Evolutionary conservation across 2,113 vertebrate species (phyloP), one percentile per base, ranked within the genome.

Genomic region (Dasypus novemcinctus): DNA sequence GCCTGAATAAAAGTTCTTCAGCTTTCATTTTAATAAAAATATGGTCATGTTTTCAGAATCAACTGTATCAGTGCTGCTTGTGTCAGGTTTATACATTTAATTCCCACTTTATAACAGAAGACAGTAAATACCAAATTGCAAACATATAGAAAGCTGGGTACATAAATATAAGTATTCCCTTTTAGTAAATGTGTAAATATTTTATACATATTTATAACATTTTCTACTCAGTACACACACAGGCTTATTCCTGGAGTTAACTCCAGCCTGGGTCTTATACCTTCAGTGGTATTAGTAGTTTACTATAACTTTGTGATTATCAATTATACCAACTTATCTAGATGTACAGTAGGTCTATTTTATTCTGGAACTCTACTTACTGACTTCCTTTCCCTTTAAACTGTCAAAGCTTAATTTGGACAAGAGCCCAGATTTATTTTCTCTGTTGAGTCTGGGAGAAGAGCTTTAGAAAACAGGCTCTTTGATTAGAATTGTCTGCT

Each of bases 91-190:
- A 41, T 71, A 76, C 25, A 90, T 52, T 82, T 86, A 76, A 84
- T 90, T 83, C 38, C 13, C 49, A 81, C 84, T 93, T 90, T 87
- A 59, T 52, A 91, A 46, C n/a, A 69, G 25, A 94, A 52, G 46
- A 86, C 76, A 91, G 69, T 87, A 93, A 97, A 71, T 91, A 46
- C 63, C 82, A 81, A 90, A 68, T 94, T n/a, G 41, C 29, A 93
- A 71, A 87, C 85, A 93, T 18, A 84, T 69, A 87, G 79, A 83
- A 83, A 93, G 15, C 18, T 25, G 27, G 46, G 13, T 72, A 46
- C 15, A 25, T 78, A 46, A 86, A 41, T 81, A n/a, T 59, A 54
- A 57, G 18, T 61, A 89, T 87, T 85, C 43, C 33, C 78, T 74
- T 82, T 92, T 84, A 87, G 20, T 59, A 95, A 68, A 46, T 87